Evolutionary conservation across 2,797 vertebrate species (phyloP).

Genomic region (Limnodromus scolopaceus): DNA sequence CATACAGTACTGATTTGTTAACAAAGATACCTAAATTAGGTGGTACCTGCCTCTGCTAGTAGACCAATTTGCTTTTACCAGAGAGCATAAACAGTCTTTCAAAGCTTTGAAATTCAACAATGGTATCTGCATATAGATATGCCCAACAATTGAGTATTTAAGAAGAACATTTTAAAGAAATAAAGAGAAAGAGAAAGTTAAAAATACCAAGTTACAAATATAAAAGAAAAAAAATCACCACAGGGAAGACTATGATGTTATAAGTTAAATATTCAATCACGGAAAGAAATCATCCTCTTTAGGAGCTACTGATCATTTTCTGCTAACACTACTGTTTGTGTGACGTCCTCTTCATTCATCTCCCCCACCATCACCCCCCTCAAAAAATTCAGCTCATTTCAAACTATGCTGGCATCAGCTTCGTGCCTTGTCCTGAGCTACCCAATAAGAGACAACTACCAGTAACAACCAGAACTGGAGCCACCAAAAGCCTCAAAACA

Average conservation of each 20-base stretch:
- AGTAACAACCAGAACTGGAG: neutral
- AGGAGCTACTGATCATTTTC: neutral
- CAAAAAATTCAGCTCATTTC: neutral
- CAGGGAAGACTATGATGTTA: neutral
- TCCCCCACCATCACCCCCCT: neutral
- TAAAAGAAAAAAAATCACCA: no score
- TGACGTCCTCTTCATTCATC: neutral
- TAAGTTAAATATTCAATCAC: neutral
- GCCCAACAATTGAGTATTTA: neutral
- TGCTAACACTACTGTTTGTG: neutral
- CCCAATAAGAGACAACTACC: neutral
- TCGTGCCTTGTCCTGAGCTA: accelerated
- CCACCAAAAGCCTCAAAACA: neutral
- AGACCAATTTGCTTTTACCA: neutral
- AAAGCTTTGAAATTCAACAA: neutral
- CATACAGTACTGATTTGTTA: neutral
- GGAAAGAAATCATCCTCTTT: neutral
- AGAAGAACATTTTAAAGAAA: neutral
- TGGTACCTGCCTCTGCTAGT: neutral
- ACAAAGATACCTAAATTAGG: neutral
- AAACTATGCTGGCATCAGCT: neutral
- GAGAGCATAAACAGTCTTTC: neutral
- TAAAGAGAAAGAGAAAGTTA: neutral
- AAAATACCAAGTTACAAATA: neutral
- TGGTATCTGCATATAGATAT: neutral